Evolutionary conservation across 2,797 vertebrate genomes (phyloP), one percentile per base, ranked within the genome.

Genomic region (Myotis findleyi): DNA sequence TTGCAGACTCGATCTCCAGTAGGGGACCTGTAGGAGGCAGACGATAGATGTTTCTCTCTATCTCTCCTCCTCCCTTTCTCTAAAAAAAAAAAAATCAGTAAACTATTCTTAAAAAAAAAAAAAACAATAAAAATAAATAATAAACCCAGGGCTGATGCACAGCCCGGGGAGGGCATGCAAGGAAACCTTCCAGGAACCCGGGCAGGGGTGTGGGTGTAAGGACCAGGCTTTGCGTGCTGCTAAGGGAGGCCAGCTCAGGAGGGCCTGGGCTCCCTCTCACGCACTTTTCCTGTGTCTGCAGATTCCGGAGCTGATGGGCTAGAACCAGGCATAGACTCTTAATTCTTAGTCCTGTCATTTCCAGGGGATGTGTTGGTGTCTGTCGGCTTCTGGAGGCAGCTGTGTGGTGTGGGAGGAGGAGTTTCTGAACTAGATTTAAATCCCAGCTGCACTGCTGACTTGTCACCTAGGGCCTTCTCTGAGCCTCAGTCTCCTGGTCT

Each of bases 101-200:
- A 64, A n/a, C 27, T 64, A 64, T 62, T 62, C 23, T 59, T 59
- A 11, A 57, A 62, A 62, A 62, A 30, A 62, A 62, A 30, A 14
- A 13, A 59, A 27, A 59, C 27, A 27, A 59, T 14, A 62, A 30
- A 57, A 59, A 59, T 25, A 13, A 59, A 9, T 55, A 21, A 59
- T 53, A 66, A 59, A 59, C n/a, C 38, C 3, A 17, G 49, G 68
- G 27, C 0, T 5, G 2, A 11, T 11, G 68, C 44, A 71, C 57
- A 69, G 82, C 55, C 23, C 0, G 0, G 33, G 1, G 7, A 0
- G 0, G 10, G 38, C 3, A 0, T 47, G 23, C 11, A 20, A 57
- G 21, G 3, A 7, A 36, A 38, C 18, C 33, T 66, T 79, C 57
- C 64, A 77, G 79, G 71, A 68, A 6, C 27, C 6, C 1, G 23